These are phyloP conservation scores for Drosophila aldrichi DNA, from an alignment of 2,888 invertebrate species.

Conservation along the genomic window DNA sequence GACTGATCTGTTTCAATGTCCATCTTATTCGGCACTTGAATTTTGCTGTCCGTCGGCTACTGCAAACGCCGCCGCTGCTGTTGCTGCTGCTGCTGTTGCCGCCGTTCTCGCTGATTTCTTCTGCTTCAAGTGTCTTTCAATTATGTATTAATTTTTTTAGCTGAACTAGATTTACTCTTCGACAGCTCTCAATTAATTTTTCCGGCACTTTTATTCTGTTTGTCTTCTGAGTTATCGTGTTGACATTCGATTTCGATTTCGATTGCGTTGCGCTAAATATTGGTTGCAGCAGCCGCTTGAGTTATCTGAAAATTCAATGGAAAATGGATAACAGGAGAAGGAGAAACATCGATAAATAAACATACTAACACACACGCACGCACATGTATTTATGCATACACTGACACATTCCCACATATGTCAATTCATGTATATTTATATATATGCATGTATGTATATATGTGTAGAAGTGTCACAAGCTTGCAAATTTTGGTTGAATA, in stretches of 20 bases:
- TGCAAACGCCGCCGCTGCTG: constrained; percentile 39
- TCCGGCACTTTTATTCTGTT: neutral
- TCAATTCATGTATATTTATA: neutral
- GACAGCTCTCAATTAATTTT: neutral
- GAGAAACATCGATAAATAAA: constrained; percentile 62
- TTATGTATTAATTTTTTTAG: neutral
- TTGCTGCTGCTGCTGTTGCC: constrained; percentile 15
- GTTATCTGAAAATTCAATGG: constrained; percentile 35
- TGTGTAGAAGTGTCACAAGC: constrained; percentile 36
- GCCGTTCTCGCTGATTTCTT: constrained; percentile 18
- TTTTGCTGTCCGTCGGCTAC: constrained; percentile 38
- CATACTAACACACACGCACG: constrained; percentile 21
- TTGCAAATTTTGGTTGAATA: constrained; percentile 36
- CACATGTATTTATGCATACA: constrained; percentile 3
- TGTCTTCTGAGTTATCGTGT: constrained; percentile 26
- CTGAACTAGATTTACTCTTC: neutral
- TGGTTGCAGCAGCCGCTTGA: constrained; percentile 48
- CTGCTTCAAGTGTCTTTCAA: neutral
- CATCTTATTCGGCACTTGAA: constrained; percentile 71
- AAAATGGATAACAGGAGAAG: constrained; percentile 42
- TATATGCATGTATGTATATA: neutral
- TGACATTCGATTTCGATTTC: constrained; percentile 52
- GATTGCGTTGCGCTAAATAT: constrained; percentile 28
- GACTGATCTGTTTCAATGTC: constrained; percentile 85
- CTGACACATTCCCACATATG: neutral